A percentile compares a stretch with the other conserved stretches of the same genome.
These are phyloP conservation scores for Machimus rusticus DNA, from an alignment of 2,888 invertebrate genomes.

Conservation along the genomic window DNA sequence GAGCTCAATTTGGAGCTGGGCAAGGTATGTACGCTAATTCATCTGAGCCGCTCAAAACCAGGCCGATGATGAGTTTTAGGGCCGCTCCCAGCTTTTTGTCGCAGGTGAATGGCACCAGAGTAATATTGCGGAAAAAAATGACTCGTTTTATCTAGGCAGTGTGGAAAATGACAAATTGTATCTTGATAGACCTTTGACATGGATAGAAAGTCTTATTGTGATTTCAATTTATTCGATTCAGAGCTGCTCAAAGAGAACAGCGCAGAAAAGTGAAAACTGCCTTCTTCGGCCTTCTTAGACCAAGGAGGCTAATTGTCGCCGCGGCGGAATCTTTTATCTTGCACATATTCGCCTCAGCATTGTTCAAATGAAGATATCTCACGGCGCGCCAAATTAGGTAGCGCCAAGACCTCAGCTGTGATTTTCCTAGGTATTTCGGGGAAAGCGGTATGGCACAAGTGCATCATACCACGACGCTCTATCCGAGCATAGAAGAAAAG, in stretches of 20 bases:
- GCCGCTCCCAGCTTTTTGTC: slow-evolving; percentile 16
- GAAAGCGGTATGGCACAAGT: not conserved
- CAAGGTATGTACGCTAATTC: not conserved
- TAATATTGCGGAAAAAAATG: not conserved
- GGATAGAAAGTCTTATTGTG: slow-evolving; percentile 42
- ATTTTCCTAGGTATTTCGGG: slow-evolving; percentile 19
- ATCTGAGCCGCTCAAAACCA: not conserved
- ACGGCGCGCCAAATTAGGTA: slow-evolving; percentile 19
- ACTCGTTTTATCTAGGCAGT: not conserved
- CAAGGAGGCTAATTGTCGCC: slow-evolving; percentile 13
- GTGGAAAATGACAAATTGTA: slow-evolving; percentile 43
- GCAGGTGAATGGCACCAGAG: not conserved
- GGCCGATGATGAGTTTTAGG: not conserved
- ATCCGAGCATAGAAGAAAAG: not conserved
- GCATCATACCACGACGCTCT: not conserved
- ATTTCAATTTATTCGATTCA: slow-evolving; percentile 34
- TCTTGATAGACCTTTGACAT: slow-evolving; percentile 46
- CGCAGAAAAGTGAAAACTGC: slow-evolving; percentile 25
- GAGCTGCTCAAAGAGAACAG: slow-evolving; percentile 17
- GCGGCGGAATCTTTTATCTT: not conserved
- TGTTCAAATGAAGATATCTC: slow-evolving; percentile 30
- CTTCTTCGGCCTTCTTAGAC: not conserved
- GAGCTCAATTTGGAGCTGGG: not conserved
- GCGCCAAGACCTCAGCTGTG: not conserved
- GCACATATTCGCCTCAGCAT: not conserved